These are phyloP conservation scores for Anhinga anhinga DNA, from an alignment of 2,113 vertebrate genomes.

Conservation along the genomic window DNA sequence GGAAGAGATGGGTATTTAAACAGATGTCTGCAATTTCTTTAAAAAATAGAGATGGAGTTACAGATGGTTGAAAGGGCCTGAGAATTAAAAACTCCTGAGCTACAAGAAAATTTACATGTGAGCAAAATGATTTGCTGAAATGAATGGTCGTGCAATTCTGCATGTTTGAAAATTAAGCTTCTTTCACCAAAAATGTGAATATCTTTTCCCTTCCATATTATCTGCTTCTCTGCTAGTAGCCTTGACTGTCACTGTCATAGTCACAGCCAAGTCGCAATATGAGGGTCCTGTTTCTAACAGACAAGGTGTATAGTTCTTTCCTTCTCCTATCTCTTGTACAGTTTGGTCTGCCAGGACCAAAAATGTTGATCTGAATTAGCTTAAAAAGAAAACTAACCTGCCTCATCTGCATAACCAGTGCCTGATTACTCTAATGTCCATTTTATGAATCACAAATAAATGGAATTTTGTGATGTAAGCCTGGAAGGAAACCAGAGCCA, in stretches of 20 bases:
- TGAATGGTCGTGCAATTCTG: conserved; percentile 25
- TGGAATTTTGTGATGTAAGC: not conserved
- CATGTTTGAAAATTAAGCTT: conserved; percentile 27
- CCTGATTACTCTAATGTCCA: not conserved
- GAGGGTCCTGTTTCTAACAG: not conserved
- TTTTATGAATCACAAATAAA: conserved; percentile 1
- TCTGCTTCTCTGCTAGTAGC: not conserved
- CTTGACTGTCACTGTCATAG: not conserved
- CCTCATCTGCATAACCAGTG: not conserved
- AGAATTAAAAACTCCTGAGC: conserved; percentile 52
- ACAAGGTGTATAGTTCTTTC: not conserved
- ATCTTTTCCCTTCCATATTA: not conserved
- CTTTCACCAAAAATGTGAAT: not conserved
- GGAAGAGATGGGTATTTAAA: conserved; percentile 68
- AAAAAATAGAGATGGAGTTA: conserved; percentile 65
- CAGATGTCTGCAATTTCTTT: conserved; percentile 69
- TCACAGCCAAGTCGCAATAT: not conserved
- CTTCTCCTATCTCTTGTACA: not conserved
- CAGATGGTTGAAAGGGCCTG: conserved; percentile 65
- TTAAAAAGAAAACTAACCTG: not conserved
- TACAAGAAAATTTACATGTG: conserved; percentile 57
- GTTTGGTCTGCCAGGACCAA: not conserved
- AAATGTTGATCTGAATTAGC: not conserved
- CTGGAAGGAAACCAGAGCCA: conserved; percentile 1
- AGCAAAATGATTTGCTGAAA: conserved; percentile 51